phyloP scores from a whole-genome alignment of 2,113 vertebrate species.

The Leptosomus discolor region DNA sequence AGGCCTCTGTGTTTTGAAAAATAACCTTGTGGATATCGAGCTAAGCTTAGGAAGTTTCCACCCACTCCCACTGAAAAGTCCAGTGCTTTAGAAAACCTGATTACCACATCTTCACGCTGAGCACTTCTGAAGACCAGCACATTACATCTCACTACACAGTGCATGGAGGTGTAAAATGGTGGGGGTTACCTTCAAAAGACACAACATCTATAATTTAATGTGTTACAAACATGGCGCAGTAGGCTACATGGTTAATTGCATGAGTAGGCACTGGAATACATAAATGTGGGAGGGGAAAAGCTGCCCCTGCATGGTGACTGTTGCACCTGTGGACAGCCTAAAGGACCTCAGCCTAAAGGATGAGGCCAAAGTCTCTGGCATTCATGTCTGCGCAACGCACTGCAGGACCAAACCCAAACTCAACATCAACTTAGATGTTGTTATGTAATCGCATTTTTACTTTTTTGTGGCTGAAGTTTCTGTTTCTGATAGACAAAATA shows the following conservation, averaged over 20 bases:
- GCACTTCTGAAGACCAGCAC: neutral
- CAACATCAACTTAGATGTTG: neutral
- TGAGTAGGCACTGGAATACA: neutral
- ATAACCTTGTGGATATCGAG: neutral
- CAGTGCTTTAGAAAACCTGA: neutral
- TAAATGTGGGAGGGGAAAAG: rapidly evolving
- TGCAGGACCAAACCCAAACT: neutral
- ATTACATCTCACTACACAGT: neutral
- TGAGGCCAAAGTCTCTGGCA: neutral
- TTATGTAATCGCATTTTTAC: neutral
- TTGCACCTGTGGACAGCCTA: neutral
- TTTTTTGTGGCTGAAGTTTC: neutral
- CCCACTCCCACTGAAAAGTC: neutral
- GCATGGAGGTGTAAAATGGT: neutral
- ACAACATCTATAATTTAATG: neutral
- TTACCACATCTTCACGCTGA: neutral
- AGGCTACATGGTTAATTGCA: neutral
- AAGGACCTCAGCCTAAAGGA: neutral
- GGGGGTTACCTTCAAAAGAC: neutral
- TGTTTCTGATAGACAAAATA: neutral
- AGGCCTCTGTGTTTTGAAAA: neutral
- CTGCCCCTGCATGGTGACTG: rapidly evolving
- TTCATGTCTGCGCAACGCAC: neutral
- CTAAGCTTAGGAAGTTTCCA: neutral
- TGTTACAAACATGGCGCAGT: neutral